A percentile compares a stretch with the other conserved stretches of the same genome.
Conservation (phyloP, 37 sponge, comb jelly and placozoan genomes). For the Axinella damicornis region DNA sequence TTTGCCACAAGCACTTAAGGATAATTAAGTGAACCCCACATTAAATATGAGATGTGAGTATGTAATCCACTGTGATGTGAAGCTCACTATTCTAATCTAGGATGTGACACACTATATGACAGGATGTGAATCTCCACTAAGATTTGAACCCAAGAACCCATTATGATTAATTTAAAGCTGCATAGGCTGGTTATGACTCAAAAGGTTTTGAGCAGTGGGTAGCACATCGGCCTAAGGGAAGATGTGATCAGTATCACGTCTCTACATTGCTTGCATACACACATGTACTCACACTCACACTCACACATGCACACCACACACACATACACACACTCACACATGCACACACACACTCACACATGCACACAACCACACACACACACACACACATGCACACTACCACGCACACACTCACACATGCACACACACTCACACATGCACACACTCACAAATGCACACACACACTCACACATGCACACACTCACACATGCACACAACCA, state of each 20-base stretch:
- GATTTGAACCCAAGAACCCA: too few species aligned
- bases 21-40: too few species aligned
- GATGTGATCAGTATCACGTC: too few species aligned
- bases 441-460: constrained; percentile 19
- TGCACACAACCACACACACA: constrained; percentile 28
- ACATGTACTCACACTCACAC: not conserved
- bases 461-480: not conserved
- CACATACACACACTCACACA: not conserved
- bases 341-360: constrained; percentile 28
- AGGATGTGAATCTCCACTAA: too few species aligned
- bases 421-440: constrained; percentile 32
- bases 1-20: too few species aligned
- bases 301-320: not conserved
- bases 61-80: too few species aligned
- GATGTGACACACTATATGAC: too few species aligned
- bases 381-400: constrained; percentile 32
- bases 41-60: too few species aligned
- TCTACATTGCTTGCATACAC: not conserved
- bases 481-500: not conserved
- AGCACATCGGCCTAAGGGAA: too few species aligned
- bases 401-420: constrained; percentile 32
- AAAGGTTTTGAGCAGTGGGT: not conserved
- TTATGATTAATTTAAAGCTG: too few species aligned
- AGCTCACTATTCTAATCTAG: too few species aligned
- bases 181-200: too few species aligned